phyloP scores from a whole-genome alignment of 1,140 invertebrate genomes.

The Mesaphorura yosii region DNA sequence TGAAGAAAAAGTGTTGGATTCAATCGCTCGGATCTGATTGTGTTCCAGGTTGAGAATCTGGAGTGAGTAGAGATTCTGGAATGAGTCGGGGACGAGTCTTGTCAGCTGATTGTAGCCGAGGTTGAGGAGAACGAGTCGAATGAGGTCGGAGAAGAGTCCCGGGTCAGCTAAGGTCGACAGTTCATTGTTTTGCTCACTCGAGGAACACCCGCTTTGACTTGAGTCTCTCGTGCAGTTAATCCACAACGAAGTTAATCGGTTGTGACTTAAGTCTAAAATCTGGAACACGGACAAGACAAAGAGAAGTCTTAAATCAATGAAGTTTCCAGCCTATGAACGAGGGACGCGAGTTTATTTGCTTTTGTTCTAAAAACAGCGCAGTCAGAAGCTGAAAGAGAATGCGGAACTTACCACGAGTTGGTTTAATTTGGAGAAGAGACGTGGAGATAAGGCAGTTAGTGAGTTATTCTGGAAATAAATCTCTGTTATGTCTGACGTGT shows the following conservation, averaged over 20 bases:
- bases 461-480: constrained; percentile 79
- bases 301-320: too few species aligned
- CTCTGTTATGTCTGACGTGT: constrained; percentile 64
- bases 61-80: constrained; percentile 65
- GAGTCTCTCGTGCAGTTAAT: constrained; percentile 47
- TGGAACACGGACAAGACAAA: too few species aligned
- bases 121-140: constrained; percentile 70
- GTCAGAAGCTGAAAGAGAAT: constrained; percentile 62
- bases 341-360: too few species aligned
- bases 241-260: constrained; percentile 71
- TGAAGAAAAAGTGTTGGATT: constrained; percentile 63
- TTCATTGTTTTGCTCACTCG: background rate
- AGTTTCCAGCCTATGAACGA: too few species aligned
- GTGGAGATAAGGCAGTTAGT: constrained; percentile 63
- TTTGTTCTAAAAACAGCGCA: constrained; percentile 57
- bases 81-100: constrained; percentile 59
- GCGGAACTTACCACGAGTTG: constrained; percentile 68
- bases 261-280: constrained; percentile 75
- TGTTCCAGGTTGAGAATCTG: constrained; percentile 69
- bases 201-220: too few species aligned
- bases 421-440: constrained; percentile 66
- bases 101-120: constrained; percentile 71
- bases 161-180: constrained; percentile 40
- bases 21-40: constrained; percentile 64
- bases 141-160: constrained; percentile 70